phyloP scores from a whole-genome alignment of 2,888 invertebrate species.

The Scelioninae gen. 1 region DNA sequence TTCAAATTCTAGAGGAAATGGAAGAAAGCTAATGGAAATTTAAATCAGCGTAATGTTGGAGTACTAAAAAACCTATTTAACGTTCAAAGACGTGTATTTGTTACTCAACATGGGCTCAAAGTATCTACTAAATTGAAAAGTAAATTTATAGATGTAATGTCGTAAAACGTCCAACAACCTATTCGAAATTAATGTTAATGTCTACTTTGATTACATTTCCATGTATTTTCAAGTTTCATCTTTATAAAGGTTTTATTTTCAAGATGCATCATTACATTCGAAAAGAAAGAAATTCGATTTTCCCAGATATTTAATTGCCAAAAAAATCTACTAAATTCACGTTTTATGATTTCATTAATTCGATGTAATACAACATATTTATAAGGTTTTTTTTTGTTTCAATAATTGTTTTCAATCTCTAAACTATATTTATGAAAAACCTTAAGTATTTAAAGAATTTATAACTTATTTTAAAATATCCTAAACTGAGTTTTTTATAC shows the following conservation, averaged over 20 bases:
- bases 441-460: too few species aligned
- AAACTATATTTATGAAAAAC: too few species aligned
- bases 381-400: too few species aligned
- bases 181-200: constrained; percentile 1
- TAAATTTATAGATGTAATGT: constrained; percentile 3
- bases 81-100: constrained; percentile 5
- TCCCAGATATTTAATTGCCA: too few species aligned
- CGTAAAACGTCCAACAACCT: constrained; percentile 3
- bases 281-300: too few species aligned
- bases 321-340: too few species aligned
- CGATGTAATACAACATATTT: too few species aligned
- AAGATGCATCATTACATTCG: too few species aligned
- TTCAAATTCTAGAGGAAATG: too few species aligned
- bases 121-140: constrained; percentile 8
- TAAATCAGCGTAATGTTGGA: too few species aligned
- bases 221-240: not conserved
- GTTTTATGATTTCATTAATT: too few species aligned
- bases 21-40: constrained; percentile 2
- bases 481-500: not conserved
- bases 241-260: not conserved
- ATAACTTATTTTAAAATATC: not conserved
- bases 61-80: not conserved
- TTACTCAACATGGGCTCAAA: constrained; percentile 3
- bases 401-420: too few species aligned
- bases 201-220: not conserved